Evolutionary conservation across 2,888 invertebrate genomes (phyloP), one percentile per base, ranked within the genome.

Genomic region (Nemurella pictetii): DNA sequence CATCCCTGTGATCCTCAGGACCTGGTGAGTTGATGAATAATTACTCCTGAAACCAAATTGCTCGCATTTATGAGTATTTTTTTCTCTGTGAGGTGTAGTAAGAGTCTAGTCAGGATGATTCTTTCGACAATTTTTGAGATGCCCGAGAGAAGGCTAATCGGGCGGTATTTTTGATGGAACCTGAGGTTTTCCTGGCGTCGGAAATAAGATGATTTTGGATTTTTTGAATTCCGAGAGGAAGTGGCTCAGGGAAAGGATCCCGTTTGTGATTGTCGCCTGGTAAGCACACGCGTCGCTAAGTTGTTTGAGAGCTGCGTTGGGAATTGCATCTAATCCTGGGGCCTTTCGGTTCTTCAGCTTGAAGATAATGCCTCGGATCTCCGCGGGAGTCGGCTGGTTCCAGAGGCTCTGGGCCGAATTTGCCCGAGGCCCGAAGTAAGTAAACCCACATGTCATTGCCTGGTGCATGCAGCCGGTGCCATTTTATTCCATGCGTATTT

Each of bases 61-160:
- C 7, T 81, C 30, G 26, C 27, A 32, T 32, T 27, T 25, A 83
- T 28, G 15, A 81, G 1, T 30, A 84, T 55, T 55, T 87, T 80
- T 29, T 85, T 84, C 9, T 83, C 83, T 20, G 29, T 85, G 30
- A 88, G 85, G 35, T 80, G 55, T 35, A 84, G 73, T n/a, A 85
- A 84, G 0, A 89, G 28, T 84, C 85, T 82, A 35, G 74, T 85
- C 4, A 87, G 82, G n/a, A 87, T 81, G 20, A 88, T 81, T 85
- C 84, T 86, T 85, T 89, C 88, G 3, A 87, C 73, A 4, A 88
- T 12, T 85, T 88, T 88, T 35, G 87, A 84, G 15, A 88, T 28
- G 35, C 83, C 85, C 26, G 85, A 77, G 0, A 89, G 87, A 0
- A 89, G 87, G 15, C 87, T 87, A 20, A 89, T 88, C 0, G 88